Evolutionary conservation across 2,797 vertebrate genomes (phyloP).

Genomic region (Argyrosomus regius): DNA sequence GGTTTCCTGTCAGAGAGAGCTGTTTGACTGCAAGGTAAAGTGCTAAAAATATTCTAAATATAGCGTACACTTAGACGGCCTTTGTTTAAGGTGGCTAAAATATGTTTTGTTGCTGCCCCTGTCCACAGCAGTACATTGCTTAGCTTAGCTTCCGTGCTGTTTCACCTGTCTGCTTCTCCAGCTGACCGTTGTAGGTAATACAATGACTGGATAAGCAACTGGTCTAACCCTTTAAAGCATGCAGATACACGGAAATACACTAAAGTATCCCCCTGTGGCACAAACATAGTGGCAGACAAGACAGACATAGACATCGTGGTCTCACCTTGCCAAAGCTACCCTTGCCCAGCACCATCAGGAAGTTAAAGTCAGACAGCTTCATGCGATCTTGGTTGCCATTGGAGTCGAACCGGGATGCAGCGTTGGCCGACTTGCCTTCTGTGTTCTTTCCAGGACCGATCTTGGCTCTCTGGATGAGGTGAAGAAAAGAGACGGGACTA

Average conservation of each 20-base stretch:
- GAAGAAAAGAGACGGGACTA: background rate
- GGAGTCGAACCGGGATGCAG: conserved; percentile 92
- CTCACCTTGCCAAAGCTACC: conserved; percentile 98
- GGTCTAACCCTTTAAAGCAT: too few species aligned
- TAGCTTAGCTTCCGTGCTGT: too few species aligned
- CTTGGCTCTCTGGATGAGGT: conserved; percentile 90
- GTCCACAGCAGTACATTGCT: too few species aligned
- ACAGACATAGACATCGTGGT: background rate
- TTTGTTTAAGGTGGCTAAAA: too few species aligned
- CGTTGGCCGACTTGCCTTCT: conserved; percentile 89
- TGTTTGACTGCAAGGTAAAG: too few species aligned
- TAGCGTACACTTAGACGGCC: too few species aligned
- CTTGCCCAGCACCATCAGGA: conserved; percentile 98
- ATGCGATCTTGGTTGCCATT: conserved; percentile 95
- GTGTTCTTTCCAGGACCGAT: conserved; percentile 90
- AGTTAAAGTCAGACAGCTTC: conserved; percentile 97
- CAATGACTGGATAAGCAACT: too few species aligned
- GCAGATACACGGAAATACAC: background rate
- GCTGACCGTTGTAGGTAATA: too few species aligned
- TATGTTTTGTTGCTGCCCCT: too few species aligned
- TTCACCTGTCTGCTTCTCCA: too few species aligned
- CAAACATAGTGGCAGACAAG: background rate
- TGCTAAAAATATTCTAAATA: too few species aligned
- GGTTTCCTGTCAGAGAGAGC: too few species aligned
- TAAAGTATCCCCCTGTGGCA: background rate